Percentiles rank a stretch among this genome's conserved stretches.
phyloP scores from a whole-genome alignment of 2,113 vertebrate species.

The Eclectus roratus region DNA sequence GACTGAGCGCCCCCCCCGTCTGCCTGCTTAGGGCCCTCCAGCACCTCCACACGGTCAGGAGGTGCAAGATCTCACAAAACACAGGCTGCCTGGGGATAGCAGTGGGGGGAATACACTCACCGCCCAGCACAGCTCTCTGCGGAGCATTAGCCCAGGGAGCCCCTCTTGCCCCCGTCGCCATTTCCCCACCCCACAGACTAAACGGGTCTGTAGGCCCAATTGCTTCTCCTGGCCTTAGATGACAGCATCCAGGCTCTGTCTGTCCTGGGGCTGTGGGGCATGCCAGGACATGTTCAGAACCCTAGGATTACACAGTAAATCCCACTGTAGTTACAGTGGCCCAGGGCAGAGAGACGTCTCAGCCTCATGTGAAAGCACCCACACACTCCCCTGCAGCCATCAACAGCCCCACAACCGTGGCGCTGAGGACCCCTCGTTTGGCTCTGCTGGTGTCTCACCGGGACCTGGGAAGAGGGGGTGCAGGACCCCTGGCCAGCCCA shows the following conservation, averaged over 20 bases:
- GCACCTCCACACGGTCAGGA: fast-evolving
- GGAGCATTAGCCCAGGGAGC: too few species aligned
- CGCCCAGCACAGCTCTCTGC: background rate
- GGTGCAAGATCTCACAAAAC: background rate
- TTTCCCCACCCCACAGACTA: background rate
- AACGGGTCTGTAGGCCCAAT: fast-evolving
- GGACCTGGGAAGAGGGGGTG: too few species aligned
- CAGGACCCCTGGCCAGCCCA: background rate
- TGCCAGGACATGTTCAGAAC: fast-evolving
- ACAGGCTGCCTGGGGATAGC: background rate
- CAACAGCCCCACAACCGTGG: fast-evolving
- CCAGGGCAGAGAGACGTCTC: background rate
- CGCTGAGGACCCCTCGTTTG: background rate
- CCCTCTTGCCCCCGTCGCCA: background rate
- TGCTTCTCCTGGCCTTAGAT: background rate
- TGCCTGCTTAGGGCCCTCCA: background rate
- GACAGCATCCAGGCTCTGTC: background rate
- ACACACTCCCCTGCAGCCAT: fast-evolving
- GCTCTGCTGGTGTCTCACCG: too few species aligned
- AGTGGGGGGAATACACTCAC: too few species aligned
- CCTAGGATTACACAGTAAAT: background rate
- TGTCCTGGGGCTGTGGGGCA: background rate
- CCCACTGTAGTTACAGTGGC: fast-evolving
- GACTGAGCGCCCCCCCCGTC: background rate
- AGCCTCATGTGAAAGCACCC: background rate